phyloP scores from a whole-genome alignment of 2,888 invertebrate genomes.

The Aphidius colemani region DNA sequence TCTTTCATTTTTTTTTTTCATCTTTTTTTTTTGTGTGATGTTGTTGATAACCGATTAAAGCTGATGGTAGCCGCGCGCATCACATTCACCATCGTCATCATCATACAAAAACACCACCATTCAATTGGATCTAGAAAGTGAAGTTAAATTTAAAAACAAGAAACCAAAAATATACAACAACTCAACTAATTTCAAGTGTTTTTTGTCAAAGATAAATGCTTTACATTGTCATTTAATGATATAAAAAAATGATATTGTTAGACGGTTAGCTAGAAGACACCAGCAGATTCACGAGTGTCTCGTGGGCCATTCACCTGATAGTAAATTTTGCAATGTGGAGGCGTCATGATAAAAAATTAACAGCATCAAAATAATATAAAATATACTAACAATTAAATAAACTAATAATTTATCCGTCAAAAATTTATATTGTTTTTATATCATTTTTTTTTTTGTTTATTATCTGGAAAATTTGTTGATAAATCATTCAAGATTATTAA shows the following conservation, averaged over 20 bases:
- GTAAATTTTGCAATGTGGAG: conserved; percentile 24
- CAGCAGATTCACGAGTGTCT: conserved; percentile 16
- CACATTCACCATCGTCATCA: conserved; percentile 11
- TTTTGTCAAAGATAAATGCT: not conserved
- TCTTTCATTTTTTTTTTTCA: conserved; percentile 20
- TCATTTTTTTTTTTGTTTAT: not conserved
- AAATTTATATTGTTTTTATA: not conserved
- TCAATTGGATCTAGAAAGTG: not conserved
- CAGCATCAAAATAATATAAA: conserved; percentile 1
- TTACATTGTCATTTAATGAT: not conserved
- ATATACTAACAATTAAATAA: no score
- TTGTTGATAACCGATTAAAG: conserved; percentile 22
- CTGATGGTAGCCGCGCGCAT: conserved; percentile 17
- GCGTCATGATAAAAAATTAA: conserved; percentile 24
- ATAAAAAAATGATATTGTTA: conserved; percentile 3
- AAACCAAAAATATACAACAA: not conserved
- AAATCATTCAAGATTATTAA: conserved; percentile 1
- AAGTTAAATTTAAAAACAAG: not conserved
- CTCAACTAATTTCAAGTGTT: not conserved
- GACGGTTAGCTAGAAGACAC: not conserved
- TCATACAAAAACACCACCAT: conserved; percentile 5
- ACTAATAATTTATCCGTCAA: no score
- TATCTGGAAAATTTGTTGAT: not conserved
- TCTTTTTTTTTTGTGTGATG: conserved; percentile 26
- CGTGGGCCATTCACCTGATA: conserved; percentile 20